Evolutionary conservation across 2,888 invertebrate genomes (phyloP).

Genomic region (Yponomeuta evonymella): DNA sequence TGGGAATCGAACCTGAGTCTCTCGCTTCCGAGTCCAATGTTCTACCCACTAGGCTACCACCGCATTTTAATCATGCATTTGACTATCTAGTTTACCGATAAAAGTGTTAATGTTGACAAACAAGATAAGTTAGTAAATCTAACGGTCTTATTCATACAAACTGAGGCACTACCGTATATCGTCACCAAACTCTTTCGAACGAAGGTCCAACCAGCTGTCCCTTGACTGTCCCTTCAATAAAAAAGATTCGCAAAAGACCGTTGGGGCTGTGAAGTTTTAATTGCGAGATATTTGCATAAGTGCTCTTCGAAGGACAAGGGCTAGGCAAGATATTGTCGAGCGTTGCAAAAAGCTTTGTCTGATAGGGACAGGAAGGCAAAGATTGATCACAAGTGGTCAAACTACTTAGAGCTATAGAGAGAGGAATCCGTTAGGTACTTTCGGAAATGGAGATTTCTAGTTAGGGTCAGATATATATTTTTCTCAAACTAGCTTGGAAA

Average conservation of each 20-base stretch:
- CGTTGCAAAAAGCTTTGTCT: slow-evolving; percentile 30
- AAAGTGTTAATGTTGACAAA: too few species aligned
- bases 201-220: slow-evolving; percentile 46
- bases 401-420: slow-evolving; percentile 19
- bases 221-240: slow-evolving; percentile 26
- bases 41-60: too few species aligned
- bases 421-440: too few species aligned
- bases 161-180: not conserved
- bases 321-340: slow-evolving; percentile 22
- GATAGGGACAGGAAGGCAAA: slow-evolving; percentile 29
- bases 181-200: slow-evolving; percentile 9
- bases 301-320: slow-evolving; percentile 28
- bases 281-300: slow-evolving; percentile 67
- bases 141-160: not conserved
- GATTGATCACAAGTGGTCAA: slow-evolving; percentile 52
- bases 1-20: too few species aligned
- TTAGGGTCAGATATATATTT: too few species aligned
- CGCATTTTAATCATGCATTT: too few species aligned
- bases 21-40: too few species aligned
- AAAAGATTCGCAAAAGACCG: slow-evolving; percentile 48
- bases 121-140: not conserved
- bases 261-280: slow-evolving; percentile 52
- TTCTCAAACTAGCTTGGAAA: too few species aligned
- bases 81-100: too few species aligned
- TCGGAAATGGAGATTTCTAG: too few species aligned